phyloP scores from a whole-genome alignment of 2,888 invertebrate species.

The Habrosyne pyritoides region DNA sequence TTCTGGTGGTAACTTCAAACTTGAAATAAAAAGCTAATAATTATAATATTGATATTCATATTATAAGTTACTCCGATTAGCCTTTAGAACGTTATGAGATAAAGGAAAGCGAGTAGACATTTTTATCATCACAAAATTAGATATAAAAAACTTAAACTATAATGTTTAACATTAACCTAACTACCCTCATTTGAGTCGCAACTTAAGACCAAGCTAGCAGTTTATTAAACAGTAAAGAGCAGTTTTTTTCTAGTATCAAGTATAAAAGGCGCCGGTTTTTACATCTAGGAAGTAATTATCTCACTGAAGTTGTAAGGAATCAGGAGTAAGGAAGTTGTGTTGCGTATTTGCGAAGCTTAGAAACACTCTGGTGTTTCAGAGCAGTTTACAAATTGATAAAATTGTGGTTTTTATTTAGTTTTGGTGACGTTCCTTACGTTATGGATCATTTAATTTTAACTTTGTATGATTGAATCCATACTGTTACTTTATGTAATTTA shows the following conservation, averaged over 20 bases:
- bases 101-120: background rate
- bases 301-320: conserved; percentile 60
- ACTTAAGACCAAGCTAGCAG: background rate
- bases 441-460: too few species aligned
- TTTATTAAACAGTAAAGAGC: conserved; percentile 11
- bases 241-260: conserved; percentile 40
- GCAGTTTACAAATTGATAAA: background rate
- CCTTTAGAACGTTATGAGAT: background rate
- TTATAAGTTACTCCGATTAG: background rate
- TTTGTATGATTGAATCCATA: too few species aligned
- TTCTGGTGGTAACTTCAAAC: too few species aligned
- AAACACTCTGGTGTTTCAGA: background rate
- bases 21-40: too few species aligned
- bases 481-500: too few species aligned
- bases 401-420: too few species aligned
- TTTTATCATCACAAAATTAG: conserved; percentile 17
- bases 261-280: conserved; percentile 57
- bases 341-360: conserved; percentile 36
- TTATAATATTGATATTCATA: background rate
- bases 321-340: conserved; percentile 42
- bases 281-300: conserved; percentile 71
- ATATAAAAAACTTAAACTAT: conserved; percentile 19
- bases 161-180: conserved; percentile 28
- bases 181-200: conserved; percentile 23
- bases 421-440: too few species aligned